Base-by-base conservation (phyloP, 2,888 invertebrate genomes). In the Orchesellides sinensis region DNA sequence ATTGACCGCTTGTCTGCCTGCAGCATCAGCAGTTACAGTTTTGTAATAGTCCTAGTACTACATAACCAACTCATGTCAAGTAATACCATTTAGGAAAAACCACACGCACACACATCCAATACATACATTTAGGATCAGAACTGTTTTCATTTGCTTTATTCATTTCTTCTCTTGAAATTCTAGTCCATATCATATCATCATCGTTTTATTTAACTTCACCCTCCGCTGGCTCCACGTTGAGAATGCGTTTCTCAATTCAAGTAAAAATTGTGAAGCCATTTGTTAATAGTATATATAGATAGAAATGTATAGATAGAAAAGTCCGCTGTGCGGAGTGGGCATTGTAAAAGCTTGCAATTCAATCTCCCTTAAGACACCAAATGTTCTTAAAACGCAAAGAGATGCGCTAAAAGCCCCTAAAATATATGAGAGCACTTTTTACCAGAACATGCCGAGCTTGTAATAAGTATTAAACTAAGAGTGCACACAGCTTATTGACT, bases 361-460 rank as follows among this genome's bases (percentile, higher is more conserved):
- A 78, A 78, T 78, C 69, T 78, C 77, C 59, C 69, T 61, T 32
- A 69, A 69, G 61, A 61, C 49, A 23, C 45, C 66, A 69, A 78
- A 66, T 61, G 47, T 35, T 59, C 69, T 59, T 61, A 29, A 66
- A 65, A 59, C 45, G 45, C 49, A 19, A 45, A 66, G 12, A 27
- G 56, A 61, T 61, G 61, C 45, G 56, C 61, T 69, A 68, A 69
- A 69, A 69, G 77, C 61, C 61, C 49, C 27, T 68, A 45, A 56
- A 56, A 56, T 77, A 59, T 68, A 66, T 23, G n/a, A 17, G 21
- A 17, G 14, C 59, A 59, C 8, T 27, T 19, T 47, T 59, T 52
- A 12, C 63, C n/a, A 73, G 61, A 73, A 35, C 21, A 35, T 35
- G 49, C n/a, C 66, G 19, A 29, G 25, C 17, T 52, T 29, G 49